phyloP scores from a whole-genome alignment of 2,888 invertebrate genomes.

The Syritta pipiens region DNA sequence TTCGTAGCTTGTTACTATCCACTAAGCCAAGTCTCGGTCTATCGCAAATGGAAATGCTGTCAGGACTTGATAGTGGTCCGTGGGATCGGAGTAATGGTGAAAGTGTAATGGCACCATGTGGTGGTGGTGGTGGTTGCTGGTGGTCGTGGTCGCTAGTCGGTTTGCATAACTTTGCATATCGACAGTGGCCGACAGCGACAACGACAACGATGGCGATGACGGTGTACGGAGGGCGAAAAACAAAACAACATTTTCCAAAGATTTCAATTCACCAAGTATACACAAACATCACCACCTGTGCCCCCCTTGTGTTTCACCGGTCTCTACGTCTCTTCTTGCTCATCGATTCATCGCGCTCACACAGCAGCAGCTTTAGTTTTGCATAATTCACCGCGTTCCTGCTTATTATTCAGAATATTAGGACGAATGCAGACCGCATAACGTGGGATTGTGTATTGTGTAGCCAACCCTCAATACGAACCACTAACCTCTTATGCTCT shows the following conservation, averaged over 20 bases:
- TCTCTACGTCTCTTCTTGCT: background rate
- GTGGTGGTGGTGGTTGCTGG: no score
- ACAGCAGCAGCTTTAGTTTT: conserved; percentile 13
- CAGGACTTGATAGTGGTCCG: background rate
- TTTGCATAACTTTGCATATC: conserved; percentile 44
- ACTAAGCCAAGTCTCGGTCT: no score
- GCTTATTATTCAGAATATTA: conserved; percentile 46
- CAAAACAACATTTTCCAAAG: conserved; percentile 5
- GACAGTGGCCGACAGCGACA: background rate
- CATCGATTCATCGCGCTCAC: conserved; percentile 4
- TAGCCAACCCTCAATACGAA: background rate
- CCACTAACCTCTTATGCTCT: conserved; percentile 3
- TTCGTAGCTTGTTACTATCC: background rate
- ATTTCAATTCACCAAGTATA: conserved; percentile 14
- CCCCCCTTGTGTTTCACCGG: background rate
- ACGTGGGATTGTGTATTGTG: background rate
- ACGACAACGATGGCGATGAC: background rate
- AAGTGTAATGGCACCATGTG: conserved; percentile 27
- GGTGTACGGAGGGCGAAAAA: background rate
- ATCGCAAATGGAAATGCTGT: conserved; percentile 15
- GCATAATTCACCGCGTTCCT: conserved; percentile 30
- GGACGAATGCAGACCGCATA: conserved; percentile 23
- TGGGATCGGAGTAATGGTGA: background rate
- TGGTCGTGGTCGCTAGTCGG: no score
- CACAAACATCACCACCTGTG: background rate